Evolutionary conservation across 2,888 invertebrate genomes (phyloP), one percentile per base, ranked within the genome.

Genomic region (Empis stercorea): DNA sequence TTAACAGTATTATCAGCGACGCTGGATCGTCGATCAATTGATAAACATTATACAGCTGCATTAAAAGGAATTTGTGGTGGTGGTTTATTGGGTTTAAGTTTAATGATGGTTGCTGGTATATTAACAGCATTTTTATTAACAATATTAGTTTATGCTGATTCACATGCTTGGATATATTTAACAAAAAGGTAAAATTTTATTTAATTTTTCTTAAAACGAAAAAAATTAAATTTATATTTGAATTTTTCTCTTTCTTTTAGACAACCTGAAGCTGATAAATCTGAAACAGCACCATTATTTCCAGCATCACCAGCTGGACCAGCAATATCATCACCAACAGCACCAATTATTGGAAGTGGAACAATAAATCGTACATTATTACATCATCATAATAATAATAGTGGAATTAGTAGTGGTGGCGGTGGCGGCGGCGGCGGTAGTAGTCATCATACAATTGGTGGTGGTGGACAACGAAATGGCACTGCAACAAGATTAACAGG

Each of bases 161-260:
- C 93, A 9, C 93, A 94, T 65, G 92, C 93, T 27, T 95, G 95
- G 94, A 93, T 94, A 63, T 92, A 94, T 66, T 86, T 94, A 55
- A 83, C 86, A 62, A 89, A 88, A 66, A 86, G 86, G 92, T 92
- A 67, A 72, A 53, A 47, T 32, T 3, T 13, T 5, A 13, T 32
- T 13, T 32, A 5, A 13, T 5, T 32, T 32, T 32, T 30, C 30
- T 10, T 32, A 32, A 13, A 37, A 37, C 9, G 9, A 4, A 14
- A 37, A 7, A 15, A 3, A 14, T 10, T 37, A 14, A 9, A 3
- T 37, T 4, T 14, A 14, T 37, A 11, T 37, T 14, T 2, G 42
- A 20, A 34, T 5, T 36, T n/a, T 48, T 39, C 42, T 2, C 40
- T 40, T 30, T 23, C 38, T 51, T 55, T 11, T 50, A 66, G 66